A percentile compares a stretch with the other conserved stretches of the same genome.
Evolutionary conservation across 2,797 vertebrate species (phyloP).

Genomic region (Chelon auratus): DNA sequence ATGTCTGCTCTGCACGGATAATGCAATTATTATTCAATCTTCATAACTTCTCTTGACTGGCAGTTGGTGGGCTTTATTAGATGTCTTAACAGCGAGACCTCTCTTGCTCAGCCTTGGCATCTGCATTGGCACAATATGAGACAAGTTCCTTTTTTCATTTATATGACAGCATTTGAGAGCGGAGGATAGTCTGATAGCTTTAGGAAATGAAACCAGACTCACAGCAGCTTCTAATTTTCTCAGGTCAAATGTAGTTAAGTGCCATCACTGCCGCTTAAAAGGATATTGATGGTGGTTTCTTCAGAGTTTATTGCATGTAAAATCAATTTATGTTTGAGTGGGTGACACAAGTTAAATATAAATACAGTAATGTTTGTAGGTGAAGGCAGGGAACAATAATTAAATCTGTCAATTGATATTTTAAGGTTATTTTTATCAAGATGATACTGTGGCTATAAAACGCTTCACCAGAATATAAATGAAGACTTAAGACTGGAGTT

Average conservation of each 20-base stretch:
- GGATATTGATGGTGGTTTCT: slow-evolving; percentile 31
- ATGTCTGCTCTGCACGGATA: slow-evolving; percentile 77
- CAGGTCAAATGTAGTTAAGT: slow-evolving; percentile 40
- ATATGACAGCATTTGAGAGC: slow-evolving; percentile 18
- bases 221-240: slow-evolving; percentile 34
- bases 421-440: slow-evolving; percentile 10
- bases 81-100: slow-evolving; percentile 24
- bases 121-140: slow-evolving; percentile 6
- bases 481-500: not conserved
- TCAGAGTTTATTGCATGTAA: slow-evolving; percentile 29
- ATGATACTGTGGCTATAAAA: slow-evolving; percentile 12
- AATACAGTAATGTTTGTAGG: slow-evolving; percentile 25
- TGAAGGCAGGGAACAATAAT: slow-evolving; percentile 6
- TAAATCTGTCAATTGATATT: not conserved
- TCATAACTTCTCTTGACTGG: slow-evolving; percentile 54
- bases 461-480: not conserved
- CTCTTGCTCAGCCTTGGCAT: slow-evolving; percentile 25
- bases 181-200: slow-evolving; percentile 13
- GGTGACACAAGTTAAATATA: slow-evolving; percentile 33
- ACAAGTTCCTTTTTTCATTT: slow-evolving; percentile 23
- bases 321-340: slow-evolving; percentile 25
- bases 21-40: slow-evolving; percentile 76
- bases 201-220: slow-evolving; percentile 24
- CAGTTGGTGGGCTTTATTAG: slow-evolving; percentile 42
- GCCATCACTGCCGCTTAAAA: slow-evolving; percentile 33